phyloP scores from a whole-genome alignment of 2,888 invertebrate species.

The Eupithecia inturbata region DNA sequence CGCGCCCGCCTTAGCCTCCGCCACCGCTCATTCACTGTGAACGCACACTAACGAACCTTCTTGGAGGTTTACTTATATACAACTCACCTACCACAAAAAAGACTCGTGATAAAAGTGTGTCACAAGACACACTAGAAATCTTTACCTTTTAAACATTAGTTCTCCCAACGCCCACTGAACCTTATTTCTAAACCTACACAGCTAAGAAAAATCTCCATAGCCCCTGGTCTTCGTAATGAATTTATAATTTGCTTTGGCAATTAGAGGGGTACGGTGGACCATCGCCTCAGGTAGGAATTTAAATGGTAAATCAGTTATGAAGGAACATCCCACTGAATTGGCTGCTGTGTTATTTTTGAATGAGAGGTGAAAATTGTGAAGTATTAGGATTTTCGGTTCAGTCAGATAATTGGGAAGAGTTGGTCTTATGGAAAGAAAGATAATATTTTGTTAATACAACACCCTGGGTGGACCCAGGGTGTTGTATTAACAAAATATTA shows the following conservation, averaged over 20 bases:
- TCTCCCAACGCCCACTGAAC: conserved; percentile 14
- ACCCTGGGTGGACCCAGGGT: too few relatives aligned
- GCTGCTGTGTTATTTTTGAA: conserved; percentile 46
- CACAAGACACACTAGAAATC: not conserved
- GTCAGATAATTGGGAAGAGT: not conserved
- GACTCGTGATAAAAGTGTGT: not conserved
- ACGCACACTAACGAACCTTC: not conserved
- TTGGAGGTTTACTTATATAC: not conserved
- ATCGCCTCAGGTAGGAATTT: conserved; percentile 67
- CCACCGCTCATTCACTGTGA: too few relatives aligned
- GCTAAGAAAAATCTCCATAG: conserved; percentile 54
- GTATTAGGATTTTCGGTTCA: not conserved
- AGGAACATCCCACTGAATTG: conserved; percentile 51
- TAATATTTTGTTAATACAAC: too few relatives aligned
- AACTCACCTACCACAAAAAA: not conserved
- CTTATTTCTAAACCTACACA: conserved; percentile 17
- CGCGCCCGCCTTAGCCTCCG: too few relatives aligned
- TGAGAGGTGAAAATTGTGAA: conserved; percentile 3
- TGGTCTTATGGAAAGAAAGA: not conserved
- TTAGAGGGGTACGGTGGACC: conserved; percentile 55
- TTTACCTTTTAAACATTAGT: conserved; percentile 4
- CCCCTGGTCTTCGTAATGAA: conserved; percentile 68
- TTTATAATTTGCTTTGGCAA: conserved; percentile 76
- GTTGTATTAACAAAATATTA: too few relatives aligned
- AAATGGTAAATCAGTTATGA: conserved; percentile 68